phyloP scores from a whole-genome alignment of 2,113 vertebrate species.

The Corythornis cristatus region DNA sequence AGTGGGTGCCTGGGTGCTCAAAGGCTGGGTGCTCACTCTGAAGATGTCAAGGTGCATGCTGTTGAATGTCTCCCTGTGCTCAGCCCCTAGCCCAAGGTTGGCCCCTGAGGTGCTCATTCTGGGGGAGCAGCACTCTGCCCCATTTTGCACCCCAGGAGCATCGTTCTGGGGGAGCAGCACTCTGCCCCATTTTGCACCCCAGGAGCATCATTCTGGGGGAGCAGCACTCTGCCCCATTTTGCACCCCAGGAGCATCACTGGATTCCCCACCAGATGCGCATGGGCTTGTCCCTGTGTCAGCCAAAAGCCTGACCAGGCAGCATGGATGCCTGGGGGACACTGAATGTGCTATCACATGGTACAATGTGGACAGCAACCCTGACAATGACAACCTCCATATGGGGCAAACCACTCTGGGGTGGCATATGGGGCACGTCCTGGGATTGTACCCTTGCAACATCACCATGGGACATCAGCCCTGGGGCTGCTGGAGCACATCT shows the following conservation, averaged over 20 bases:
- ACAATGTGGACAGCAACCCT: neutral
- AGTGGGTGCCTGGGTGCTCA: neutral
- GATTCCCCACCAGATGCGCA: fast-evolving
- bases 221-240: neutral
- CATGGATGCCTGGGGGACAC: no score
- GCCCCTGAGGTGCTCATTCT: neutral
- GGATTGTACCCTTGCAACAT: neutral
- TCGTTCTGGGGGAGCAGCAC: neutral
- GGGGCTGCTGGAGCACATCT: neutral
- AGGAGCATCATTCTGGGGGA: neutral
- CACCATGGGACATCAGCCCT: neutral
- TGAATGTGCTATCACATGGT: fast-evolving
- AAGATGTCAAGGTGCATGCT: neutral
- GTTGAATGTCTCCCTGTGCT: fast-evolving
- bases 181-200: neutral
- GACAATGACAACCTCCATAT: fast-evolving
- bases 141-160: neutral
- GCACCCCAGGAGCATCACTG: neutral
- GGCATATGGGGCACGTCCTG: no score
- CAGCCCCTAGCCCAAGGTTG: fast-evolving
- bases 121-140: neutral
- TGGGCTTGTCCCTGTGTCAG: neutral
- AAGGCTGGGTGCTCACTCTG: fast-evolving
- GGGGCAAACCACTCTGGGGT: neutral
- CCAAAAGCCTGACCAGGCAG: neutral